phyloP scores from a whole-genome alignment of 30 jellyfish, hydroid and myxozoan species.

The Aurelia aurita complex sp. Pacific region DNA sequence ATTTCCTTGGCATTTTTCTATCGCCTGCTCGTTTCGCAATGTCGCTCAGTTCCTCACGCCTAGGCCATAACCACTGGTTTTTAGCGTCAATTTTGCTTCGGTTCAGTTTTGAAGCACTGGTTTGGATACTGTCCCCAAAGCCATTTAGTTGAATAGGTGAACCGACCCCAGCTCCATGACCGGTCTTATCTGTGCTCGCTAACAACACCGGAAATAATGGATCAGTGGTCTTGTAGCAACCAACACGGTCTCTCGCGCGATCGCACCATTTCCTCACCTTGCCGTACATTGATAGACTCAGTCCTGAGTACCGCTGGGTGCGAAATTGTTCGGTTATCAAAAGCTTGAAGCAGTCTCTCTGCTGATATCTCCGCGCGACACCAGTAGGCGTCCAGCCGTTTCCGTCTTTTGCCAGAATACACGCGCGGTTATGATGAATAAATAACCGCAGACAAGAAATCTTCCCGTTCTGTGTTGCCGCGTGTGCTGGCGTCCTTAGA shows the following conservation, averaged over 20 bases:
- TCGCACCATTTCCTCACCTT: conserved; percentile 77
- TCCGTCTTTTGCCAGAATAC: conserved; percentile 55
- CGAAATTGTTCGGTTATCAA: conserved; percentile 66
- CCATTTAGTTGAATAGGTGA: conserved; percentile 62
- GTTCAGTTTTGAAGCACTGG: conserved; percentile 42
- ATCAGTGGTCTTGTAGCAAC: conserved; percentile 39
- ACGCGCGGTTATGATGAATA: conserved; percentile 69
- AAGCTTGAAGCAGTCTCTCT: conserved; percentile 57
- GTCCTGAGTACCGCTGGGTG: conserved; percentile 44
- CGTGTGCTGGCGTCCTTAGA: conserved; percentile 65
- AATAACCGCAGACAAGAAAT: conserved; percentile 61
- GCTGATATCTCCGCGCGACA: conserved; percentile 66
- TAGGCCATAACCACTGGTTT: conserved; percentile 74
- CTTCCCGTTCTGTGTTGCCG: conserved; percentile 72
- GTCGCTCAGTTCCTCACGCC: conserved; percentile 40
- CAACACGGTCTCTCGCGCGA: conserved; percentile 71
- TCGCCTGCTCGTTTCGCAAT: conserved; percentile 10
- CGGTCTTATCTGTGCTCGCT: conserved; percentile 39
- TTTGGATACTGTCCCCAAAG: conserved; percentile 55
- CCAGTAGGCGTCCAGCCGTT: conserved; percentile 67
- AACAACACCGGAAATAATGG: conserved; percentile 45
- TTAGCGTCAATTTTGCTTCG: conserved; percentile 37
- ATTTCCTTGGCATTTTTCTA: conserved; percentile 9
- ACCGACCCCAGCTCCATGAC: conserved; percentile 59
- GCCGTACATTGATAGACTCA: conserved; percentile 49